Evolutionary conservation across 2,888 invertebrate genomes (phyloP), one percentile per base, ranked within the genome.

Genomic region (Gryllus longicercus): DNA sequence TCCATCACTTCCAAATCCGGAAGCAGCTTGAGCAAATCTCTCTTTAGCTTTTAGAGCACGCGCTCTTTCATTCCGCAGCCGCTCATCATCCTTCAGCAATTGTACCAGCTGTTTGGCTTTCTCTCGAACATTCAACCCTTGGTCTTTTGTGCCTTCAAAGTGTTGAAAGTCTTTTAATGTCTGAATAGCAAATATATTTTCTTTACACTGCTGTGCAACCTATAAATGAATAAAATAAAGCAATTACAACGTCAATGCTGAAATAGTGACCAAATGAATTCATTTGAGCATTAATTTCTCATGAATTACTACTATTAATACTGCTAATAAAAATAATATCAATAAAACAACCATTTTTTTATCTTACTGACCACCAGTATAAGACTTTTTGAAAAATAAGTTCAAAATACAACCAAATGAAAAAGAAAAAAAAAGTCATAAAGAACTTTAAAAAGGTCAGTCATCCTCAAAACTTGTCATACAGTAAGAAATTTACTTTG

Each of bases 121-220:
- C 88, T 99, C 98, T 80, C 99, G 90, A 1, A 99, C 98, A 88
- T 98, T 98, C 84, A 97, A 91, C 83, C 96, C 99, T 89, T 98
- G 98, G 88, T 99, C 99, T 87, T 98, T 98, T 85, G 96, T 96
- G 86, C 99, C 99, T 88, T 99, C 99, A 87, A 96, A 92, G 87
- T 99, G 95, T 87, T 99, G 98, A 88, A 99, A 99, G 88, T 98
- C 97, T 86, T 96, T 96, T 82, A 99, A 89, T 23, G 99, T 99
- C 88, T 99, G 97, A 87, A 99, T 99, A 78, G 98, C 97, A 88
- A 95, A 99, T 85, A 99, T 98, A 87, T 99, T 99, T 88, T 99
- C 99, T 87, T 97, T 97, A 89, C 99, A 99, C 87, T 99, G 99
- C 89, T 97, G 96, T 18, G 97, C 96, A 74, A 98, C 96, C 88